Percentiles rank a stretch among this genome's conserved stretches.
Conservation (phyloP, 1,140 invertebrate genomes). For the Conus ventricosus region DNA sequence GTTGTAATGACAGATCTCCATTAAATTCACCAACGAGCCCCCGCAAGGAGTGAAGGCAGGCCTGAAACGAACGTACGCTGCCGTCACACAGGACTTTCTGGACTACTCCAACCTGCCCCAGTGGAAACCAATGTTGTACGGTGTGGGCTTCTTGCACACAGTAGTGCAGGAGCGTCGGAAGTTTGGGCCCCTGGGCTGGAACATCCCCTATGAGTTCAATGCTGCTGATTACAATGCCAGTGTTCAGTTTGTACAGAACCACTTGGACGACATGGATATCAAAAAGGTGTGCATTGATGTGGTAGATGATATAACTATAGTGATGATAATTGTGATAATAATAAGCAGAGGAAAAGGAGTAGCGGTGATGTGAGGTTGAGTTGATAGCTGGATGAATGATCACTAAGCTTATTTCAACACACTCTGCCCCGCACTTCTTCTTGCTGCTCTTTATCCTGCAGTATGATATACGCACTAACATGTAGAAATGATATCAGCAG, state of each 20-base stretch:
- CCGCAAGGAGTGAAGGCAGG: constrained; percentile 75
- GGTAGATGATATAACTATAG: neutral
- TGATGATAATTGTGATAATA: no score
- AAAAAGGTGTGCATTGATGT: constrained; percentile 81
- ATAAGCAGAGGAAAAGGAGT: no score
- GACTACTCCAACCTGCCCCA: constrained; percentile 76
- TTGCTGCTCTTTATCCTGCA: no score
- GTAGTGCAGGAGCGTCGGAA: constrained; percentile 74
- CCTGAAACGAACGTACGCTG: constrained; percentile 72
- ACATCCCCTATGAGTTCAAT: constrained; percentile 91
- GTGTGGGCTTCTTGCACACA: constrained; percentile 88
- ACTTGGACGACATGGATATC: constrained; percentile 95
- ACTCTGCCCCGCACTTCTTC: no score
- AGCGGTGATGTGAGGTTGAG: no score
- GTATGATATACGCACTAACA: no score
- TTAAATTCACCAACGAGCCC: constrained; percentile 75
- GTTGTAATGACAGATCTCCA: constrained; percentile 57
- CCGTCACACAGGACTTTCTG: constrained; percentile 68
- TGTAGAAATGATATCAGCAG: no score
- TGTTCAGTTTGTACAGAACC: constrained; percentile 96
- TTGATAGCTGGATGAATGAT: no score
- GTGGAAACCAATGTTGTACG: constrained; percentile 94
- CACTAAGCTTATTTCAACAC: no score
- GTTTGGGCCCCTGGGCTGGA: constrained; percentile 75
- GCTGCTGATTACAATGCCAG: constrained; percentile 95